A percentile compares a stretch with the other conserved stretches of the same genome.
phyloP scores from a whole-genome alignment of 2,888 invertebrate genomes.

The Chaetoderma sp. region DNA sequence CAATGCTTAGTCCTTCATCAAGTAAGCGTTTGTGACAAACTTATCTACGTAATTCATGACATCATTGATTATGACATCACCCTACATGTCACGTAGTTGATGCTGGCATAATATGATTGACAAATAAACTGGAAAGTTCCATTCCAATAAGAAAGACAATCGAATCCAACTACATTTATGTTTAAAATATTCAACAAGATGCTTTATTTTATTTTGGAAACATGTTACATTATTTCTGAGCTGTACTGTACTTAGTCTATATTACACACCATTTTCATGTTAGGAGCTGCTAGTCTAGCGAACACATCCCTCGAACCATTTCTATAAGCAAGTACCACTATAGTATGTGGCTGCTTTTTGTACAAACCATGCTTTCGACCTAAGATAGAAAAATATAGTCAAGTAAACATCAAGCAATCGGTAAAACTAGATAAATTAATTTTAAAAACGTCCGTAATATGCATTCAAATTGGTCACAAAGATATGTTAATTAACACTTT shows the following conservation, averaged over 20 bases:
- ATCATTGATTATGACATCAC: not conserved
- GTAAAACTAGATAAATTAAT: no score
- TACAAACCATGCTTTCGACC: constrained; percentile 29
- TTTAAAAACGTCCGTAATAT: no score
- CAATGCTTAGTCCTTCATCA: no score
- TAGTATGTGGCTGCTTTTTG: constrained; percentile 54
- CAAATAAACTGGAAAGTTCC: no score
- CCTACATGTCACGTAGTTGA: not conserved
- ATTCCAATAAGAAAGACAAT: not conserved
- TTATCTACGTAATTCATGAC: no score
- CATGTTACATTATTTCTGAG: no score
- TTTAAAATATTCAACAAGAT: no score
- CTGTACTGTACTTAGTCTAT: not conserved
- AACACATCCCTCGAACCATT: constrained; percentile 62
- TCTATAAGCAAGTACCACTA: constrained; percentile 61
- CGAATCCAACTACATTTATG: not conserved
- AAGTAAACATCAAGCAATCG: no score
- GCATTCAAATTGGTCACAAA: no score
- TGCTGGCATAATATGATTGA: not conserved
- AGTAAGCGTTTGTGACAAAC: no score
- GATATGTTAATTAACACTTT: no score
- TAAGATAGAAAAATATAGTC: not conserved
- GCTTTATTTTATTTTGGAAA: no score
- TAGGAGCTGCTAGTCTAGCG: constrained; percentile 62
- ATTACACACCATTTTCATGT: constrained; percentile 59